Evolutionary conservation across 2,797 vertebrate genomes (phyloP), one percentile per base, ranked within the genome.

Genomic region (Sebastes oblongus): DNA sequence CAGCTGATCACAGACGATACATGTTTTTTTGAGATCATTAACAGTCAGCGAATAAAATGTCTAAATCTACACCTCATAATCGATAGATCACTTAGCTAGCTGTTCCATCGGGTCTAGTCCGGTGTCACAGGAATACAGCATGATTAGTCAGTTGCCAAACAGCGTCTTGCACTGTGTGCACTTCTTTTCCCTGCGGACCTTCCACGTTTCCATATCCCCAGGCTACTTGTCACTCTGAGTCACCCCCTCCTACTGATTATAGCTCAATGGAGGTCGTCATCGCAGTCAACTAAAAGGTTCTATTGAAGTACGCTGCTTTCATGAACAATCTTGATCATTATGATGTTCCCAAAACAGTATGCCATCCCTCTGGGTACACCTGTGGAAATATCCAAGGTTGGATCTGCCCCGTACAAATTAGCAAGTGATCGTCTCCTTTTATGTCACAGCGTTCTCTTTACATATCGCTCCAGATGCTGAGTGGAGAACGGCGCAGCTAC

Each of bases 261-360:
- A 62, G 56, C 71, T 78, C 66, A 72, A 20, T 54, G 30, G 34
- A 76, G 54, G 58, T 87, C 81, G 85, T 89, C 85, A 85, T 84
- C 64, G 58, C 42, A 68, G 77, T 69, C 66, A 76, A 55, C 18
- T 8, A 56, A 69, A 79, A 54, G 10, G 62, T 25, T 64, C 29
- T 22, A 18, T 22, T 64, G 20, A 77, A 69, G 39, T 73, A 24
- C 25, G 9, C 55, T 25, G 56, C 52, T 70, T 79, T 55, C 22
- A 65, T 66, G 60, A 76, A 76, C n/a, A 72, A 60, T 74, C 76
- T 11, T 59, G 24, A 75, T 76, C 66, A 65, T 75, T 27, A 64
- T 9, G 6, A 52, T 71, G 42, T 72, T 42, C 27, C 12, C 1
- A 1, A 71, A 67, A 59, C 29, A 66, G 5, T 24, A 22, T 42